Base-by-base conservation (phyloP, 2,797 vertebrate species). In the Fratercula arctica region DNA sequence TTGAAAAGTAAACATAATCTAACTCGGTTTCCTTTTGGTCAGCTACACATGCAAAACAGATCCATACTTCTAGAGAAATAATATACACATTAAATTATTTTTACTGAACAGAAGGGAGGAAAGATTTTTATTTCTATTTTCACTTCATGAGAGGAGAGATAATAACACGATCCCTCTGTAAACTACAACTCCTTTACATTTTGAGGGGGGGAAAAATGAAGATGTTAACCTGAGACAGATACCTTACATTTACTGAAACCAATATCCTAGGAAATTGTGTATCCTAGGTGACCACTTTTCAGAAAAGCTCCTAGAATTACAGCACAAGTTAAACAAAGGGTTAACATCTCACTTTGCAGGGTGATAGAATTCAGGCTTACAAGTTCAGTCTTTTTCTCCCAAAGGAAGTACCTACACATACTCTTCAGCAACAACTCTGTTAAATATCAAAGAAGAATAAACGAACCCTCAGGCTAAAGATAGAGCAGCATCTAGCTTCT, bases 391-490 rank as follows among this genome's bases (percentile, higher is more conserved):
- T 66, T 73, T 57, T 84, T 76, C 35, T 85, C 63, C 17, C 3
- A 73, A 94, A 95, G 1, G 0, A 95, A 79, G 7, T 45, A 80
- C 43, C 79, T 81, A 73, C 39, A 82, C 54, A 64, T 81, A 25
- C 35, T 91, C 70, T 90, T 84, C 54, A 91, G 85, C 54, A 92
- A 79, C 63, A 91, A 33, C 45, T 66, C 83, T 67, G 28, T 87
- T 89, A 94, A 89, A 85, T 83, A 80, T 26, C 75, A 84, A 74
- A 90, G 50, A n/a, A 79, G 46, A 91, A 86, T n/a, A 91, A 84
- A 81, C 66, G 21, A 94, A 81, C 23, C 23, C 51, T 46, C n/a
- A 61, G 11, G 35, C 35, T 75, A 69, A 86, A 86, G 51, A 69
- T 57, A 80, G 53, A 66, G 54, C 16, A 9, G 54, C 46, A 78